Percentiles rank a stretch among this genome's conserved stretches.
Evolutionary conservation across 2,888 invertebrate genomes (phyloP).

Genomic region (Toxonevra muliebris): DNA sequence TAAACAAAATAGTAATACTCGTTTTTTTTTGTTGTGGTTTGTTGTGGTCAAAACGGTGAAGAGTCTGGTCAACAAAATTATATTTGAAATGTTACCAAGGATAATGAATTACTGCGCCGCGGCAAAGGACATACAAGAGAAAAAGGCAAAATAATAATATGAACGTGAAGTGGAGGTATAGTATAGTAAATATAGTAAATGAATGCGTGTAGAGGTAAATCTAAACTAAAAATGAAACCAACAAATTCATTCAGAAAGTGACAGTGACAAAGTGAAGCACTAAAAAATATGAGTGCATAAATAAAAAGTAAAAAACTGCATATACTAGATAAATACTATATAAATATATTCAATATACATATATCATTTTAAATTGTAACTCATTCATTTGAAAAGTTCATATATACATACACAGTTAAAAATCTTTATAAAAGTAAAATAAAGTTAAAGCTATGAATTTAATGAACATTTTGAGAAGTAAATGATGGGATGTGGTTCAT

Average conservation of each 20-base stretch:
- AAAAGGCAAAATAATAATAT: neutral
- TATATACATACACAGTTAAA: no score
- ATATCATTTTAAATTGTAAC: no score
- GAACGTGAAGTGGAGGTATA: no score
- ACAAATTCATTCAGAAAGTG: constrained; percentile 1
- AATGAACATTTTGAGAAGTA: constrained; percentile 7
- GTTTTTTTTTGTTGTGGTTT: neutral
- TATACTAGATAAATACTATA: no score
- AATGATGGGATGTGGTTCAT: constrained; percentile 58
- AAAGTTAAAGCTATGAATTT: neutral
- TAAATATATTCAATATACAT: no score
- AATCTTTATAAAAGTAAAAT: neutral
- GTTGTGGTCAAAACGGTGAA: neutral
- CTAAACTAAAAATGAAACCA: neutral
- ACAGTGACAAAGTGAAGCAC: neutral
- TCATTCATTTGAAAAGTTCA: no score
- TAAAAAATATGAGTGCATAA: neutral
- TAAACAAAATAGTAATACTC: neutral
- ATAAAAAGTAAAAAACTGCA: no score
- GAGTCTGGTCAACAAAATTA: neutral
- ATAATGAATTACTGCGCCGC: neutral
- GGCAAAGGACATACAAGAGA: neutral
- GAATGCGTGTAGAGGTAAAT: no score
- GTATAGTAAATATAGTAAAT: no score
- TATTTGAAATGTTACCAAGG: neutral